Conservation (phyloP, 2,113 vertebrate species). For the Orientallactaga bullata region DNA sequence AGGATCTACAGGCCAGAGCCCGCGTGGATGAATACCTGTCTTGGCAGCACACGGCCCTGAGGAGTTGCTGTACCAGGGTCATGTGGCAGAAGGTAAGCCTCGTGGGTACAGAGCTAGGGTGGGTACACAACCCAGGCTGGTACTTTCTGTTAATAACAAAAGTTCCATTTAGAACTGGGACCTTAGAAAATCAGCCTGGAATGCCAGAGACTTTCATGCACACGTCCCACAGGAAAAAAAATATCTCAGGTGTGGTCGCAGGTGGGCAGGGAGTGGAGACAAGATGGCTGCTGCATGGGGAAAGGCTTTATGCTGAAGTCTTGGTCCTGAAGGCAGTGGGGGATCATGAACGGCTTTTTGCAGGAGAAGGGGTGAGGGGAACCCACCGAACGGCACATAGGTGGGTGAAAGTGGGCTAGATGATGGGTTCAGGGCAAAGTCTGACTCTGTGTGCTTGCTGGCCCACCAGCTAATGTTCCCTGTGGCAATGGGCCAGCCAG, state of each 20-base stretch:
- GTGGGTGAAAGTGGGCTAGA: constrained; percentile 84
- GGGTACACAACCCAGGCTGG: background rate
- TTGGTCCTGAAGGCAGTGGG: background rate
- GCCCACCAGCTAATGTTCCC: constrained; percentile 88
- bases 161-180: background rate
- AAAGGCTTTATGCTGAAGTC: background rate
- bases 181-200: background rate
- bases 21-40: constrained; percentile 89
- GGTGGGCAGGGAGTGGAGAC: background rate
- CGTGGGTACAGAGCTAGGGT: background rate
- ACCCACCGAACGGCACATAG: constrained; percentile 72
- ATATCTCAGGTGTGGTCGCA: background rate
- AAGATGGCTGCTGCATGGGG: too few relatives aligned
- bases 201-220: background rate
- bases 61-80: constrained; percentile 85
- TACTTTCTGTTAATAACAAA: background rate
- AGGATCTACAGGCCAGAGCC: constrained; percentile 87
- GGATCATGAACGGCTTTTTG: background rate
- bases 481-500: constrained; percentile 84
- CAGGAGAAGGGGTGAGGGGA: background rate
- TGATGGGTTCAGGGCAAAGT: background rate
- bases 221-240: background rate
- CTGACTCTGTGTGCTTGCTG: background rate
- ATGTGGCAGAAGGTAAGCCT: constrained; percentile 88
- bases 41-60: constrained; percentile 89